Evolutionary conservation across 2,113 vertebrate species (phyloP).

Genomic region (Malaclemys terrapin): DNA sequence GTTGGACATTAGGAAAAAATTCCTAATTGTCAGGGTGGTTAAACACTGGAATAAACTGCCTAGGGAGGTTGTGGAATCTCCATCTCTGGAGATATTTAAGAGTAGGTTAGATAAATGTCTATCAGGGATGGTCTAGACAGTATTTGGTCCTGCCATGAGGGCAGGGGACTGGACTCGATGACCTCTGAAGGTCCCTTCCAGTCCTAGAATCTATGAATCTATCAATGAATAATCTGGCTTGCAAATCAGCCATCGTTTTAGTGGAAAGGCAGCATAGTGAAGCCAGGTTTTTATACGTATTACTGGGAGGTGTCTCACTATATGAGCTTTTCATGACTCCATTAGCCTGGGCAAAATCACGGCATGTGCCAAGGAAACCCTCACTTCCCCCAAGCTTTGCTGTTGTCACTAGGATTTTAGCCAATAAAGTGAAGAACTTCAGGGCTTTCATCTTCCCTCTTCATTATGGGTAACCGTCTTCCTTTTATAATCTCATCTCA

Average conservation of each 20-base stretch:
- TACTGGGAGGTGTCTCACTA: background rate
- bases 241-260: background rate
- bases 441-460: background rate
- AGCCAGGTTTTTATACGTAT: background rate
- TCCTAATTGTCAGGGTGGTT: too few species aligned
- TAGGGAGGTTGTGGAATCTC: too few species aligned
- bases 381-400: background rate
- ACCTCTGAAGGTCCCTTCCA: too few species aligned
- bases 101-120: too few species aligned
- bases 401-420: background rate
- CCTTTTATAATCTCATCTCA: background rate
- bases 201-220: too few species aligned
- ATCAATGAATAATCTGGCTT: background rate
- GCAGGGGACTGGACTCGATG: too few species aligned
- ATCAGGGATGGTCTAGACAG: too few species aligned
- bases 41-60: too few species aligned
- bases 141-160: too few species aligned
- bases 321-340: background rate
- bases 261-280: background rate
- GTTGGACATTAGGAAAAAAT: too few species aligned
- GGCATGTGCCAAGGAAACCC: background rate
- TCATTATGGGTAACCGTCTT: background rate
- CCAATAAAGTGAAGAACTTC: background rate
- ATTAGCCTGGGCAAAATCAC: background rate
- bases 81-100: too few species aligned